These are phyloP conservation scores for Boleophthalmus pectinirostris DNA, from an alignment of 2,113 vertebrate species.

Conservation along the genomic window DNA sequence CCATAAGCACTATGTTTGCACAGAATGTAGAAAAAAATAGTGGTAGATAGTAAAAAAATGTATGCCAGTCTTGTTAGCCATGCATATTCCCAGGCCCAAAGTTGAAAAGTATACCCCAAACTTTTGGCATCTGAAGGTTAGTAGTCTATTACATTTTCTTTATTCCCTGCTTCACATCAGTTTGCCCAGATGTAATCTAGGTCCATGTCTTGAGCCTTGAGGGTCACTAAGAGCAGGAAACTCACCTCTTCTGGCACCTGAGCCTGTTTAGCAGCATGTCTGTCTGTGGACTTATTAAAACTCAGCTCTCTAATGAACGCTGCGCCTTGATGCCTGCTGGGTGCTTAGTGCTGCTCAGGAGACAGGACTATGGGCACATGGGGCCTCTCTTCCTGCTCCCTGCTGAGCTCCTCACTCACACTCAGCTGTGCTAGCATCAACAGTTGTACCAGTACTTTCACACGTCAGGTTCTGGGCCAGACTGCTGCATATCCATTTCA, in stretches of 20 bases:
- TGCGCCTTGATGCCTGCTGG: slow-evolving; percentile 73
- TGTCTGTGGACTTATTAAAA: slow-evolving; percentile 76
- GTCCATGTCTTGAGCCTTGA: slow-evolving; percentile 59
- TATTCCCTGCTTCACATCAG: not conserved
- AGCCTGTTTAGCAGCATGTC: slow-evolving; percentile 70
- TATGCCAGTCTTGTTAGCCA: no score
- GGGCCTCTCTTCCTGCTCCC: slow-evolving; percentile 75
- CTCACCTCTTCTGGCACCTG: slow-evolving; percentile 67
- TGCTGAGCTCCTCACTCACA: slow-evolving; percentile 55
- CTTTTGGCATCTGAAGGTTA: not conserved
- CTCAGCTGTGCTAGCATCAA: slow-evolving; percentile 53
- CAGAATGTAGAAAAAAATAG: no score
- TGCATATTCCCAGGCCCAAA: not conserved
- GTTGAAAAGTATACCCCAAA: not conserved
- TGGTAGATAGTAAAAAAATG: no score
- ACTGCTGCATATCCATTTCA: slow-evolving; percentile 26
- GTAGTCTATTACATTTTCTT: not conserved
- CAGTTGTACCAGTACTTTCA: slow-evolving; percentile 52
- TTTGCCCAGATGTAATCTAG: slow-evolving; percentile 22
- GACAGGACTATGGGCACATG: slow-evolving; percentile 56
- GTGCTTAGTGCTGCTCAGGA: slow-evolving; percentile 66
- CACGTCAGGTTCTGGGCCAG: slow-evolving; percentile 27
- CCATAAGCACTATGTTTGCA: no score
- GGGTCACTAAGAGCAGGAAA: slow-evolving; percentile 60
- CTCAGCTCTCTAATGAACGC: slow-evolving; percentile 74